Evolutionary conservation across 2,113 vertebrate species (phyloP), one percentile per base, ranked within the genome.

Genomic region (Salvelinus alpinus): DNA sequence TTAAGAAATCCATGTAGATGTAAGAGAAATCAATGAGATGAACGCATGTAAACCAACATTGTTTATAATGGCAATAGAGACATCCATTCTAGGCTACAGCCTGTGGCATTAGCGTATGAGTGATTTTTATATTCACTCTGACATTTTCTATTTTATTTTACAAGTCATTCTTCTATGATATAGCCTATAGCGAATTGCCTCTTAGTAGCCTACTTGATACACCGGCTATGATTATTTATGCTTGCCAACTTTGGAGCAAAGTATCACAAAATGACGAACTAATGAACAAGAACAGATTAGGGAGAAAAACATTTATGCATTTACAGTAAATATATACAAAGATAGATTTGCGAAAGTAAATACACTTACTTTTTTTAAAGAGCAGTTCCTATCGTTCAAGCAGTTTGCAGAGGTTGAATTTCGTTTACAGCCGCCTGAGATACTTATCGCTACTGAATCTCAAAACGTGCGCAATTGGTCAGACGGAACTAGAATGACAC

Each of bases 381-480:
- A 62, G 59, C n/a, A 62, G 59, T 11, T 62, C 18, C 59, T 62
- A n/a, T 68, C 31, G 66, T 38, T 68, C 29, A 6, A 31, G 64
- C 64, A 27, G 66, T 68, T 68, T 62, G 8, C 20, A 11, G 31
- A 68, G 31, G 66, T 20, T 68, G 20, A 68, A 38, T 68, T 4
- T 44, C 0, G 18, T 54, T 54, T 18, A 54, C 38, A 4, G 51
- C 51, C 16, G 51, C 14, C 14, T 5, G 51, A 54, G 51, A 54
- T 54, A 5, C 51, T 54, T 54, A 29, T 5, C 64, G n/a, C 59
- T 48, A 18, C 31, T 70, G 69, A 60, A 65, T 31, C 27, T 24
- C 64, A 62, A 25, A 73, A 60, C 78, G 67, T 60, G 80, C 60
- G 64, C 78, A 47, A 80, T 81, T 68, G 81, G 64, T 78, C 64